Conservation (phyloP, 1,140 invertebrate species). For the Tetramorium simillimum region DNA sequence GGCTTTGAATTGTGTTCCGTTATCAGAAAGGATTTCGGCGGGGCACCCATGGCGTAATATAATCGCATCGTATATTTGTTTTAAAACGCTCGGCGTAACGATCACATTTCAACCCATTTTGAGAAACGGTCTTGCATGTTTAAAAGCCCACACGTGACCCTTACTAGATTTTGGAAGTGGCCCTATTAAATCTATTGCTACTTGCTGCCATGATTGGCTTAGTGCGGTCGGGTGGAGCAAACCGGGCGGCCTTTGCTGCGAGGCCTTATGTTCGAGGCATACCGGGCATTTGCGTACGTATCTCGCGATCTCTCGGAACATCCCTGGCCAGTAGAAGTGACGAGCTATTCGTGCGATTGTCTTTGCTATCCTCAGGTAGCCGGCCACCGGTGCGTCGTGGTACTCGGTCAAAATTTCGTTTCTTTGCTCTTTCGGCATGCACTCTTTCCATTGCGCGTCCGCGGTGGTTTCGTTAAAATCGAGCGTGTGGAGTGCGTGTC, state of each 20-base stretch:
- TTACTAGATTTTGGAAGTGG: not conserved
- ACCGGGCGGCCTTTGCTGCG: too few relatives aligned
- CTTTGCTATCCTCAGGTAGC: not conserved
- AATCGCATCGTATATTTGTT: too few relatives aligned
- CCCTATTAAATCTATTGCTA: not conserved
- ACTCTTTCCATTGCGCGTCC: not conserved
- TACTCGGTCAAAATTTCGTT: not conserved
- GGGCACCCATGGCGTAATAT: not conserved
- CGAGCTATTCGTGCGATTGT: not conserved
- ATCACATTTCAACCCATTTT: not conserved
- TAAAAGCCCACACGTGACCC: not conserved
- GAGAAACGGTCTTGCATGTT: not conserved
- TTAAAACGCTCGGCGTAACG: not conserved
- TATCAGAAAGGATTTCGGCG: not conserved
- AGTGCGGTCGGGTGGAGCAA: too few relatives aligned
- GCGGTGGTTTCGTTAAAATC: not conserved
- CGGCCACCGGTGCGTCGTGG: not conserved
- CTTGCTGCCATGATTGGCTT: not conserved
- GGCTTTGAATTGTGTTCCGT: not conserved
- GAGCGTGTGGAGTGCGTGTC: accelerated
- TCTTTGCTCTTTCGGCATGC: not conserved
- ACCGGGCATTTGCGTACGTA: not conserved
- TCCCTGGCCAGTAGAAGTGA: not conserved
- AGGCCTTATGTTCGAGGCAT: not conserved
- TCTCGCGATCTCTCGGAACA: not conserved